phyloP scores from a whole-genome alignment of 1,140 invertebrate species.

The Magallana ariakensis region DNA sequence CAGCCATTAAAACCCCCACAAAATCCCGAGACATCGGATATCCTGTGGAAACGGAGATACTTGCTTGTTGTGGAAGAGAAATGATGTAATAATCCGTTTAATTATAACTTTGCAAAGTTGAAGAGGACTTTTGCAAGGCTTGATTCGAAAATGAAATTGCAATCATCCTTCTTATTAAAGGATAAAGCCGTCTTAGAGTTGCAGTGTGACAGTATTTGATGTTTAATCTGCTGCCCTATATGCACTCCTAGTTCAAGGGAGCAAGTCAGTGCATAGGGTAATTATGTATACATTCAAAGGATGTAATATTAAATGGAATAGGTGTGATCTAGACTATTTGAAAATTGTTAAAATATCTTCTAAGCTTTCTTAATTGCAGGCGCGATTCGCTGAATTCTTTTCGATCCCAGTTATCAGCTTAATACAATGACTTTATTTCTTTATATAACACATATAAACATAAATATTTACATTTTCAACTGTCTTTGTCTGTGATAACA shows the following conservation, averaged over 20 bases:
- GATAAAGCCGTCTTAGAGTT: neutral
- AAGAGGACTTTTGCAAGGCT: neutral
- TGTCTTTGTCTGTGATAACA: too few species aligned
- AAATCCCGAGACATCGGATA: neutral
- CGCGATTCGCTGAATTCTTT: too few species aligned
- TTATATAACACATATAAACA: too few species aligned
- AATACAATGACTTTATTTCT: too few species aligned
- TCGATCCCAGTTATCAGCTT: too few species aligned
- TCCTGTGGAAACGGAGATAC: neutral
- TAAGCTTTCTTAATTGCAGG: too few species aligned
- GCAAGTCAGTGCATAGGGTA: neutral
- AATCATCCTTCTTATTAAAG: neutral
- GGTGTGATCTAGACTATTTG: too few species aligned
- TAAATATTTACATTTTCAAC: too few species aligned
- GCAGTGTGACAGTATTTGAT: neutral
- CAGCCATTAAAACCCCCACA: neutral
- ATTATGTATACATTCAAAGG: neutral
- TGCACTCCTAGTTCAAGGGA: neutral
- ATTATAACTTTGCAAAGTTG: neutral
- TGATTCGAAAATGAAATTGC: neutral
- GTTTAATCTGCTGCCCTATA: neutral
- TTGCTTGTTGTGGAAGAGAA: neutral
- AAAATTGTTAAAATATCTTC: too few species aligned
- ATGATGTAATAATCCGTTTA: neutral
- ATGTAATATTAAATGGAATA: too few species aligned